Evolutionary conservation across 1,140 invertebrate genomes (phyloP), one percentile per base, ranked within the genome.

Genomic region (Metaphire vulgaris): DNA sequence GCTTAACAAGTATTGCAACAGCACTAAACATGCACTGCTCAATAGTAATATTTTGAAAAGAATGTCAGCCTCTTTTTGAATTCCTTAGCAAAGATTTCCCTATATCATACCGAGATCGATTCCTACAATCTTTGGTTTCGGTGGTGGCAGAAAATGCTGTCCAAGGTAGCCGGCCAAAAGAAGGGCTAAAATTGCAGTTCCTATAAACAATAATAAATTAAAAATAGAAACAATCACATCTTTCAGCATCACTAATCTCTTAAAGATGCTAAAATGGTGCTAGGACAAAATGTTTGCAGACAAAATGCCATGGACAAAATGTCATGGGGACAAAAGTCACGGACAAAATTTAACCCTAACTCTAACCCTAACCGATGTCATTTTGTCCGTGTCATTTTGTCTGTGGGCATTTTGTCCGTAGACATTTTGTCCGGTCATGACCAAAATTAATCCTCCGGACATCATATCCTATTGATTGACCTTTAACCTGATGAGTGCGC

Each of bases 81-180:
- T 71, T 71, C 69, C 31, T 0, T 31, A 30, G 31, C 15, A 71
- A 0, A 26, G 6, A 0, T 0, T 1, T 32, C 2, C 32, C 21
- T 32, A 71, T 56, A 33, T 80, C 78, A 73, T 80, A 85, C 85
- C 85, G 31, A 86, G 76, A 82, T 88, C 87, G 71, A 88, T 87
- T 64, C 87, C 87, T 71, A 86, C 85, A 75, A 88, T 85, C 82
- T 87, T 88, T 2, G 87, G 87, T 72, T 83, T 83, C 28, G 87
- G 87, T 31, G 87, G 87, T 29, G 86, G 86, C 29, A 87, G 79
- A 76, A 85, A 86, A 56, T 81, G 82, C 78, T 87, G 85, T 41
- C 82, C 85, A 75, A 86, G 81, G 78, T 86, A 87, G n/a, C 86
- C 86, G 41, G 85, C 84, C 74, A 86, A 74, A 28, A 87, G 76